Conservation (phyloP, 2,888 invertebrate genomes). For the Lymantria dispar region DNA sequence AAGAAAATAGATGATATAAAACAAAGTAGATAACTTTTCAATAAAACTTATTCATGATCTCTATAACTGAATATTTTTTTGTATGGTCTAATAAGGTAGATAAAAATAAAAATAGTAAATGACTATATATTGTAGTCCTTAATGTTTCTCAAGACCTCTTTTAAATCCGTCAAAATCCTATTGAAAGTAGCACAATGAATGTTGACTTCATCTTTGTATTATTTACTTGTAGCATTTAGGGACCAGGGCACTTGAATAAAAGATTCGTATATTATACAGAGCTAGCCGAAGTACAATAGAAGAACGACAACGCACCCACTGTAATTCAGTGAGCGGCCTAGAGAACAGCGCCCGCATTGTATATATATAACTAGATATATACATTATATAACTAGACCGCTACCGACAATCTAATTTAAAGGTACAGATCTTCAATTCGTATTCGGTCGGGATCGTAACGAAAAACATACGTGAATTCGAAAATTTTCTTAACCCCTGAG, state of each 20-base stretch:
- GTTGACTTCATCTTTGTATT: constrained; percentile 71
- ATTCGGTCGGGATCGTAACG: constrained; percentile 12
- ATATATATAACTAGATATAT: no score
- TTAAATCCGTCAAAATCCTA: constrained; percentile 68
- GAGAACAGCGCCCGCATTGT: constrained; percentile 61
- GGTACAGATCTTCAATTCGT: constrained; percentile 25
- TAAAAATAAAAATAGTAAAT: no score
- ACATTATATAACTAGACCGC: constrained; percentile 45
- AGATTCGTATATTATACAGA: constrained; percentile 75
- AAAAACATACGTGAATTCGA: constrained; percentile 22
- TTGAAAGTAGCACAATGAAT: constrained; percentile 72
- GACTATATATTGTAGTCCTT: not conserved
- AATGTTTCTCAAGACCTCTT: constrained; percentile 40
- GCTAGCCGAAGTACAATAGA: constrained; percentile 63
- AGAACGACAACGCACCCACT: constrained; percentile 67
- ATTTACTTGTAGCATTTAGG: constrained; percentile 70
- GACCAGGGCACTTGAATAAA: constrained; percentile 77
- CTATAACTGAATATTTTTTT: no score
- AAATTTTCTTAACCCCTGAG: constrained; percentile 12
- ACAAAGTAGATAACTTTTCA: no score
- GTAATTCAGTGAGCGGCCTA: constrained; percentile 64
- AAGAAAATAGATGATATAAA: no score
- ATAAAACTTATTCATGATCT: no score
- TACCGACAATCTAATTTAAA: constrained; percentile 54
- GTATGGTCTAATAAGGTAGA: no score